Percentiles rank a stretch among this genome's conserved stretches.
phyloP scores from a whole-genome alignment of 2,888 invertebrate species.

The Atethmia centrago region DNA sequence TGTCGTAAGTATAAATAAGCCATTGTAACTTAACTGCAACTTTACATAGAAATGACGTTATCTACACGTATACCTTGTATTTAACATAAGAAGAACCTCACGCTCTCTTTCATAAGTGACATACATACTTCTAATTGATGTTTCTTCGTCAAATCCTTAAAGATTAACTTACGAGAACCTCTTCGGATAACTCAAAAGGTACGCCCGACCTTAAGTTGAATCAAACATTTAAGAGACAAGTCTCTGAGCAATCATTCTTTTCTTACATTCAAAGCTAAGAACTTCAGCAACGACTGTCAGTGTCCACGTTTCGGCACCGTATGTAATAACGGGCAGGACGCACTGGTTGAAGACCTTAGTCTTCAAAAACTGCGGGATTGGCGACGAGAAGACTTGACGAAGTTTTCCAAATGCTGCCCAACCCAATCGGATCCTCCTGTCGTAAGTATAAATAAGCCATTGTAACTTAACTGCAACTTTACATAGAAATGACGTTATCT shows the following conservation, averaged over 20 bases:
- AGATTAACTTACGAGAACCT: constrained; percentile 13
- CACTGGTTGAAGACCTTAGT: no score
- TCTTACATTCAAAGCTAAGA: constrained; percentile 48
- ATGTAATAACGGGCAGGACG: no score
- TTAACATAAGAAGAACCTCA: background rate
- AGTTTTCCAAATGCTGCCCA: no score
- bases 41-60: constrained; percentile 8
- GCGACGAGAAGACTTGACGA: no score
- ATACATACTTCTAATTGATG: background rate
- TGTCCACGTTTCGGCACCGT: no score
- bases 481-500: background rate
- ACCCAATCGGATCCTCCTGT: no score
- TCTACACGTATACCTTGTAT: background rate
- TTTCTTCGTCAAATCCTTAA: background rate
- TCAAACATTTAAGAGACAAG: constrained; percentile 46
- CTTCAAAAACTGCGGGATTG: no score
- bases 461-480: constrained; percentile 6
- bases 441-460: constrained; percentile 23
- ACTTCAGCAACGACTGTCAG: no score
- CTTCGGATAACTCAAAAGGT: constrained; percentile 30
- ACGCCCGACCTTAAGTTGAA: constrained; percentile 29
- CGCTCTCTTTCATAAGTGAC: background rate
- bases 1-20: constrained; percentile 20
- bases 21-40: constrained; percentile 3
- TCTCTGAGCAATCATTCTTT: constrained; percentile 52